Evolutionary conservation across 2,797 vertebrate species (phyloP).

Genomic region (Pantherophis vulpinus): DNA sequence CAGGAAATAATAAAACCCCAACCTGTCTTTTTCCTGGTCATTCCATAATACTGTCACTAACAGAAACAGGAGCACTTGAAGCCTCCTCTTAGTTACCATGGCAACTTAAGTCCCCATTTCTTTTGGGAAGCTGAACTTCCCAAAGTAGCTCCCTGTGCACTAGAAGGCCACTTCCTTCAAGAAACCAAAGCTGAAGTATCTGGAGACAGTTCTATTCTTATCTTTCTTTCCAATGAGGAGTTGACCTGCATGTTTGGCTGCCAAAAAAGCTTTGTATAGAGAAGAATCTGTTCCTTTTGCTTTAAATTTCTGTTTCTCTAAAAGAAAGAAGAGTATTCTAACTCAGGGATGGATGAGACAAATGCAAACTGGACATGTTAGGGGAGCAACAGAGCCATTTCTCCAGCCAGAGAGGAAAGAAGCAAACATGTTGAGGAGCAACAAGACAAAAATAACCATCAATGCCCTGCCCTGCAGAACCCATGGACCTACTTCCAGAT

Average conservation of each 20-base stretch:
- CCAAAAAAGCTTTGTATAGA: conserved; percentile 3
- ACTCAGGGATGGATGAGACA: neutral
- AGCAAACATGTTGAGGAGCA: neutral
- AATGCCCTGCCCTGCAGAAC: neutral
- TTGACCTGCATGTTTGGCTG: conserved; percentile 4
- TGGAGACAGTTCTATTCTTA: conserved; percentile 26
- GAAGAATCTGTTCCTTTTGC: neutral
- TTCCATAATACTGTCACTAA: neutral
- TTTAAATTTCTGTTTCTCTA: neutral
- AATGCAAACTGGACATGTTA: neutral
- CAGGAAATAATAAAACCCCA: neutral
- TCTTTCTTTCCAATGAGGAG: neutral
- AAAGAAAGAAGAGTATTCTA: neutral
- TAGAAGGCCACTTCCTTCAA: neutral
- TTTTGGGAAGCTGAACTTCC: neutral
- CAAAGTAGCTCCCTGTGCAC: conserved; percentile 8
- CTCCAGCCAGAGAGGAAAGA: neutral
- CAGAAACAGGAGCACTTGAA: neutral
- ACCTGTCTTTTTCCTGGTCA: neutral
- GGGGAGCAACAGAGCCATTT: neutral
- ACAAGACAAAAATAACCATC: neutral
- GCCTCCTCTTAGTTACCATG: neutral
- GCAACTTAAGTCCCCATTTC: neutral
- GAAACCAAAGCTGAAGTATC: conserved; percentile 16
- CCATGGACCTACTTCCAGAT: neutral